Evolutionary conservation across 2,888 invertebrate genomes (phyloP).

Genomic region (Tipula lateralis): DNA sequence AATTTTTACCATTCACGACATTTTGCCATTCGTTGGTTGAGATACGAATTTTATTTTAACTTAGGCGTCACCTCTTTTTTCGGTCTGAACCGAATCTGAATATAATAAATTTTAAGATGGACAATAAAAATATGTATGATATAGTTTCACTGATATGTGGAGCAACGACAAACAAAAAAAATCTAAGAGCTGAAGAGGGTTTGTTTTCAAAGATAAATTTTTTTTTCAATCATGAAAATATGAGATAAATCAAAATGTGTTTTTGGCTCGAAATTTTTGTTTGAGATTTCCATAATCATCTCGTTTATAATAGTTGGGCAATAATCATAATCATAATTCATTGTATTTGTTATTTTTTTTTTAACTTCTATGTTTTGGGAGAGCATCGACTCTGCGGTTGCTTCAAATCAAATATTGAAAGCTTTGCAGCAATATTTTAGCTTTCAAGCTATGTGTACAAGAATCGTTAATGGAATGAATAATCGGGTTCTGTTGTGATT

Average conservation of each 20-base stretch:
- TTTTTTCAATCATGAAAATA: background rate
- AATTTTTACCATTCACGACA: background rate
- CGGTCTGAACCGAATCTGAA: background rate
- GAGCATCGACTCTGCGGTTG: background rate
- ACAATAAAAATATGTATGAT: conserved; percentile 20
- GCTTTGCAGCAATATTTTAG: background rate
- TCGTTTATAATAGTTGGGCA: conserved; percentile 1
- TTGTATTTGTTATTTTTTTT: too few species aligned
- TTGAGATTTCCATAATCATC: background rate
- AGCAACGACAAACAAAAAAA: background rate
- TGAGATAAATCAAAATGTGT: conserved; percentile 11
- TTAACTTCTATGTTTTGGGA: background rate
- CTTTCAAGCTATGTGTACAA: background rate
- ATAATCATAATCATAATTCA: conserved; percentile 24
- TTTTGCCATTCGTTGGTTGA: background rate
- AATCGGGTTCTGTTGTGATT: too few species aligned
- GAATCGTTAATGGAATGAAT: too few species aligned
- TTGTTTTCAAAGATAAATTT: background rate
- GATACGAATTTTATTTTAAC: background rate
- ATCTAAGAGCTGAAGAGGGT: conserved; percentile 3
- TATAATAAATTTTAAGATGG: conserved; percentile 11
- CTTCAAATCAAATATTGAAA: conserved; percentile 2
- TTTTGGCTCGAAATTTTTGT: background rate
- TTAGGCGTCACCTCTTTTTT: conserved; percentile 24
- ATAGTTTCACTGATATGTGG: background rate